Evolutionary conservation across 1,140 invertebrate genomes (phyloP).

Genomic region (Phymorhynchus buccinoides): DNA sequence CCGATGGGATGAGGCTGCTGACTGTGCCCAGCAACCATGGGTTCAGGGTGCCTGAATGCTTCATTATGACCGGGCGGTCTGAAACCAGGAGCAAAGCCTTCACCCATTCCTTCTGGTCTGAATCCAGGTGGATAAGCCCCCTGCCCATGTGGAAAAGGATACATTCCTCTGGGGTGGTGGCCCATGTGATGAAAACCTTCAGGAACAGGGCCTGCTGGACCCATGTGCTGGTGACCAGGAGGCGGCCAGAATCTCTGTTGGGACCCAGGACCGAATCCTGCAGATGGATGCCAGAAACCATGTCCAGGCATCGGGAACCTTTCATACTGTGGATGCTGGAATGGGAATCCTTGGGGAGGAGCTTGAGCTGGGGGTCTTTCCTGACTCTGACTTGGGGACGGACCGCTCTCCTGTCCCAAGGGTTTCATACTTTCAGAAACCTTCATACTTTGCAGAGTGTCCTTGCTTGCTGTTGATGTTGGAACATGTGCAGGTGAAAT

Average conservation of each 20-base stretch:
- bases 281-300: background rate
- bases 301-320: background rate
- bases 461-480: background rate
- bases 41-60: background rate
- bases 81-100: constrained; percentile 6
- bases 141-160: background rate
- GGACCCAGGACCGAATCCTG: background rate
- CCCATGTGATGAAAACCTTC: background rate
- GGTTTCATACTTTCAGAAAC: background rate
- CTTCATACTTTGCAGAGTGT: background rate
- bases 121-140: background rate
- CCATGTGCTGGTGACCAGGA: background rate
- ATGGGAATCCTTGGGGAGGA: background rate
- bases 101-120: background rate
- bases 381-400: background rate
- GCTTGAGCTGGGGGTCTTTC: background rate
- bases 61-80: background rate
- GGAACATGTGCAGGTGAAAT: too few relatives aligned
- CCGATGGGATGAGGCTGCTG: background rate
- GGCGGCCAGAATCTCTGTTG: background rate
- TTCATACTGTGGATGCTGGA: background rate
- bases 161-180: background rate
- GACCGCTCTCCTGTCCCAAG: background rate
- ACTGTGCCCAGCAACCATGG: background rate
- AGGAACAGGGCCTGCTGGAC: background rate